These are phyloP conservation scores for Prenolepis imparis DNA, from an alignment of 2,888 invertebrate species.

Conservation along the genomic window DNA sequence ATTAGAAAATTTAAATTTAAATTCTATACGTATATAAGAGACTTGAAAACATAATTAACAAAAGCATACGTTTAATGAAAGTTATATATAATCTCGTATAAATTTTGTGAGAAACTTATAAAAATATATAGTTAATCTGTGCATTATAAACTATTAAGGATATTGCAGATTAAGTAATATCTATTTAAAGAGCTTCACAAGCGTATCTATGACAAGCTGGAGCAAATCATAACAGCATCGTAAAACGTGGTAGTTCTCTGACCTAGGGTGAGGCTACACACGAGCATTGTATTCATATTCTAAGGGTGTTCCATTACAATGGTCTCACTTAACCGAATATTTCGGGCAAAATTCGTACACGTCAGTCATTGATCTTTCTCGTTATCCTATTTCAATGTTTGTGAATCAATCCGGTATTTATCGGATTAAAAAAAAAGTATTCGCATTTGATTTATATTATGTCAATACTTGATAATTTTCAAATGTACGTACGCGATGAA, in stretches of 20 bases:
- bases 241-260: conserved; percentile 57
- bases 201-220: conserved; percentile 53
- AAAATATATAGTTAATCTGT: not conserved
- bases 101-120: not conserved
- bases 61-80: not conserved
- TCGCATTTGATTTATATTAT: not conserved
- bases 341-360: conserved; percentile 46
- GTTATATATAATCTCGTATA: not conserved
- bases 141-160: not conserved
- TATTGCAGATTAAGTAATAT: conserved; percentile 31
- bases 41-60: not conserved
- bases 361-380: conserved; percentile 31
- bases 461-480: not conserved
- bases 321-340: conserved; percentile 54
- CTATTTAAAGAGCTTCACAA: conserved; percentile 42
- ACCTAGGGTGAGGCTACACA: conserved; percentile 44
- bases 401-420: not conserved
- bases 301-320: conserved; percentile 56
- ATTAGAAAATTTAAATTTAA: no score
- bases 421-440: not conserved
- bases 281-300: conserved; percentile 45
- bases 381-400: conserved; percentile 37
- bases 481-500: not conserved
- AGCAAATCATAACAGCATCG: conserved; percentile 55
- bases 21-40: no score